Base-by-base conservation (phyloP, 2,113 vertebrate genomes). In the Hemiscyllium ocellatum region DNA sequence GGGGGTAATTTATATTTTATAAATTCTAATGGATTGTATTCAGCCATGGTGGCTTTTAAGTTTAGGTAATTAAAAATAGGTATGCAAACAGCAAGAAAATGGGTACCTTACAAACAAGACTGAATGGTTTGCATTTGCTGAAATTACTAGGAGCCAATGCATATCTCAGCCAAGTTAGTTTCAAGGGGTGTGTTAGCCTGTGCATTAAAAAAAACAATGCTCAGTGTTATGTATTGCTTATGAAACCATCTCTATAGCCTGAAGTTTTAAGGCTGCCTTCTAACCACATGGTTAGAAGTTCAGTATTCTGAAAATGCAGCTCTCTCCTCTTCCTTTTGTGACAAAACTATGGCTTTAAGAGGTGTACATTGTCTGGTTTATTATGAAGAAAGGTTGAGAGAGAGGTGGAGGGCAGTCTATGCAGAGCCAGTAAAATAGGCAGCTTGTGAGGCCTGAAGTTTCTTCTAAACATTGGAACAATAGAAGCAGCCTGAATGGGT, bases 21-120 rank as follows among this genome's bases (percentile, higher is more conserved):
- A 70, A 68, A 66, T 94, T 69, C 37, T 94, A 94, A 94, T 70
- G 68, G 93, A 42, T 94, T 24, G 15, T 68, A 47, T 94, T 70
- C 93, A 94, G 22, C 66, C 3, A 20, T 70, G 66, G 22, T 69
- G 93, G 50, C 42, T 94, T 69, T 69, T 50, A 94, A 69, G 65
- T 70, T 94, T 47, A 94, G 24, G 50, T 70, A 66, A 94, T 17
- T 94, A 66, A 26, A 69, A 50, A 24, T 20, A 8, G 20, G 90
- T 68, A 19, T n/a, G 56, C 61, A 61, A n/a, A 61, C 52, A 22
- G 65, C 13, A 91, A 47, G 69, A 69, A 66, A 42, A 42, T 50
- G 68, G 68, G 61, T 65, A 37, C 20, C 61, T 94, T 65, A 70
- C 7, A 29, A 47, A 70, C 2, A 70, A 94, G 1, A 52, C 52